Base-by-base conservation (phyloP, 35 echinoderm and acorn worm genomes). In the Apostichopus parvimensis region DNA sequence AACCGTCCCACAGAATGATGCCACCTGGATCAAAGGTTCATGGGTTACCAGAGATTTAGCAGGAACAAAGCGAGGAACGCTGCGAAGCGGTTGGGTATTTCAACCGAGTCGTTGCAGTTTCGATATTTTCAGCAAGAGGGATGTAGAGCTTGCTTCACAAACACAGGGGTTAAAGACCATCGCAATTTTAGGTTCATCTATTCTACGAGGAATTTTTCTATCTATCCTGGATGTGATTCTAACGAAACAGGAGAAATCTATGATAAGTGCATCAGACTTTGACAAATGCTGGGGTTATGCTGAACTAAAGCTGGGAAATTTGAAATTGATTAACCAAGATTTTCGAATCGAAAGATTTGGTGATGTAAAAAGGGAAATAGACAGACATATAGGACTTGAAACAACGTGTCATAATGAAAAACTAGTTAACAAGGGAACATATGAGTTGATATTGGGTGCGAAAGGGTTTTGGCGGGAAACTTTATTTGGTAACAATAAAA, bases 161-260 rank as follows among this genome's bases (percentile, higher is more conserved):
- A 8, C 45, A 13, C n/a, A n/a, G 15, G 15, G 15, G 62, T 17
- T 12, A 13, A 80, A 80, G 78, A 80, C 26, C 10, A 80, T 80
- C 18, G 78, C 78, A 80, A 80, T 80, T 53, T 53, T 80, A 9
- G 78, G 78, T 80, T 28, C 78, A 34, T 80, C 78, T 12, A 80
- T 13, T 52, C 24, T 26, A 28, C 20, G 78, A 80, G 78, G 78
- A 13, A 80, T 80, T 80, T 80, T 80, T 13, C 28, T 80, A 52
- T 80, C 78, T 8, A n/a, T 80, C 6, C 6, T 80, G 6, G 78
- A 80, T 80, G 12, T 80, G 5, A 52, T 53, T 28, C 78, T 80
- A 52, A 8, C 10, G 13, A 80, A 80, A 28, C 1, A 80, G 45
- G 78, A 80, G 28, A 80, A 80, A 53, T 6, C 53, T 22, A 9